phyloP scores from a whole-genome alignment of 2,113 vertebrate genomes.

The Callithrix jacchus region DNA sequence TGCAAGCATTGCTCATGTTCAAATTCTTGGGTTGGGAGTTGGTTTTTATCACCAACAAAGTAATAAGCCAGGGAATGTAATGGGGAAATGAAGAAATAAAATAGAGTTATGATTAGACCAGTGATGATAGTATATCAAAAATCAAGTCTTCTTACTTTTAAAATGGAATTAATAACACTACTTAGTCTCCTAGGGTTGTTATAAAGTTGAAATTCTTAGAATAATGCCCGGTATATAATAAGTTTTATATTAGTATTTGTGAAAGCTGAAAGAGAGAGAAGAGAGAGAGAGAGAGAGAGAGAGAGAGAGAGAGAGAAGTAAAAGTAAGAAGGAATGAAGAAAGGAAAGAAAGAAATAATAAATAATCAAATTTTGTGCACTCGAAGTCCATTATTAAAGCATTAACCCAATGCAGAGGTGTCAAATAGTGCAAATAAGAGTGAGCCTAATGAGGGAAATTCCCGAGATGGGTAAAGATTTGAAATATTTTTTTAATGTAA shows the following conservation, averaged over 20 bases:
- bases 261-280: background rate
- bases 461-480: background rate
- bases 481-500: background rate
- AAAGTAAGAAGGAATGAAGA: background rate
- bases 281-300: background rate
- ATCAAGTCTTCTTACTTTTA: background rate
- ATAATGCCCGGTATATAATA: background rate
- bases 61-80: background rate
- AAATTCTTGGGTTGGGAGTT: background rate
- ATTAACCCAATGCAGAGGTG: background rate
- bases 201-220: background rate
- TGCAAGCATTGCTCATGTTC: background rate
- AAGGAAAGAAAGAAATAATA: background rate
- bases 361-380: background rate
- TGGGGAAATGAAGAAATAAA: background rate
- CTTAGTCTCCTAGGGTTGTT: background rate
- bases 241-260: background rate
- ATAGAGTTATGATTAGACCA: background rate
- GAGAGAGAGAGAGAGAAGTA: no score
- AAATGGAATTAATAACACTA: background rate
- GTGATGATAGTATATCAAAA: background rate
- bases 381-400: background rate
- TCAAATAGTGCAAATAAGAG: background rate
- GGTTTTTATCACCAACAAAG: background rate
- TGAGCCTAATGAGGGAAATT: background rate